phyloP scores from a whole-genome alignment of 2,888 invertebrate species.

The Spisula subtruncata region DNA sequence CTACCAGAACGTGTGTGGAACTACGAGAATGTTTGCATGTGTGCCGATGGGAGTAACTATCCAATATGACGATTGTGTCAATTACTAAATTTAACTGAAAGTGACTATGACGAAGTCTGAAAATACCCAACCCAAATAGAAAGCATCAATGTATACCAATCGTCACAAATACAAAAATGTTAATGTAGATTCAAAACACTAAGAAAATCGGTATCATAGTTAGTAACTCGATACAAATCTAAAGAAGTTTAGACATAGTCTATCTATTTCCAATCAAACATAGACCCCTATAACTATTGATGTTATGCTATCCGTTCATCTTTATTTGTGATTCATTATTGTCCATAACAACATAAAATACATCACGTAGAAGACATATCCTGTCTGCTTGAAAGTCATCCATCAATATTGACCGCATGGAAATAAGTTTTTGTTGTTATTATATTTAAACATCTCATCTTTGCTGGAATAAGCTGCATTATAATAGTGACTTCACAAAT shows the following conservation, averaged over 20 bases:
- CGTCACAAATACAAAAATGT: not conserved
- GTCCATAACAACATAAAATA: conserved; percentile 11
- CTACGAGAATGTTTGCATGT: no score
- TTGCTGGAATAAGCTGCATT: no score
- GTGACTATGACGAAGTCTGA: not conserved
- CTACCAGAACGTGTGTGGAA: no score
- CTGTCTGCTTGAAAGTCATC: not conserved
- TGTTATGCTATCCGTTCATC: not conserved
- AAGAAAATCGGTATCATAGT: not conserved
- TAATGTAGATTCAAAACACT: no score
- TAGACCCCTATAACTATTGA: not conserved
- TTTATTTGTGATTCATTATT: conserved; percentile 20
- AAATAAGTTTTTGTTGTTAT: not conserved
- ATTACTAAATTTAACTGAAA: not conserved
- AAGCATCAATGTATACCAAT: not conserved
- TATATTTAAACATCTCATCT: no score
- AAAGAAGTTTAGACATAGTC: not conserved
- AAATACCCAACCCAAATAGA: no score
- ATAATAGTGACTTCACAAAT: no score
- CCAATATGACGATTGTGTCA: not conserved
- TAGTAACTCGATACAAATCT: not conserved
- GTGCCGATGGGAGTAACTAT: not conserved
- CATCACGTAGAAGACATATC: not conserved
- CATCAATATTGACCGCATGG: conserved; percentile 5
- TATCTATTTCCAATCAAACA: conserved; percentile 9